A percentile compares a stretch with the other conserved stretches of the same genome.
These are phyloP conservation scores for Streblospio benedicti DNA, from an alignment of 1,140 invertebrate genomes.

Conservation along the genomic window DNA sequence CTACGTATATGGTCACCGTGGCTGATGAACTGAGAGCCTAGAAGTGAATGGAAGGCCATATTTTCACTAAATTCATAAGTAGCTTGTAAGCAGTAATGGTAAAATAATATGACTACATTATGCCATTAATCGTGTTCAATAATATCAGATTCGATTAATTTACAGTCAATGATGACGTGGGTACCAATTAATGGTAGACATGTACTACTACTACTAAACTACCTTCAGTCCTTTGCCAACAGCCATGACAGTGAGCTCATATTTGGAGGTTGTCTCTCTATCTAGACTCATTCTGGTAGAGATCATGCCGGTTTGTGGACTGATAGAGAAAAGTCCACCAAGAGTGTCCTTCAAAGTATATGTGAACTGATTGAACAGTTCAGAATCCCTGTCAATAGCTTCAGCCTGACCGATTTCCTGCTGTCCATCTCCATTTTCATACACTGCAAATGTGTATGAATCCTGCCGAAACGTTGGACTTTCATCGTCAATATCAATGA, in stretches of 20 bases:
- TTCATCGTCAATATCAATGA: conserved; percentile 10
- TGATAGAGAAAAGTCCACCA: conserved; percentile 8
- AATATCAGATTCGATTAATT: too few relatives aligned
- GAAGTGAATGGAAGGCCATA: too few relatives aligned
- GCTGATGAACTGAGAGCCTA: too few relatives aligned
- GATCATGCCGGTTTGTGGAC: conserved; percentile 12
- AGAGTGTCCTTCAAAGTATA: not conserved
- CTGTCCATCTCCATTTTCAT: conserved; percentile 18
- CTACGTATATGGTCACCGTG: conserved; percentile 16
- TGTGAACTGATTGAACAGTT: not conserved
- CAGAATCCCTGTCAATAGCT: conserved; percentile 3
- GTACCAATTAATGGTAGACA: too few relatives aligned
- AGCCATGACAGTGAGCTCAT: conserved; percentile 9
- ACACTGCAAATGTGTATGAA: conserved; percentile 24
- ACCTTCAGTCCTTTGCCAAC: not conserved
- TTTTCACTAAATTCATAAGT: too few relatives aligned
- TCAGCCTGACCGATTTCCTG: conserved; percentile 22
- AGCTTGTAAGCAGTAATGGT: too few relatives aligned
- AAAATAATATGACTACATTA: too few relatives aligned
- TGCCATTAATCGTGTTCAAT: too few relatives aligned
- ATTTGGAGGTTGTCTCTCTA: conserved; percentile 1
- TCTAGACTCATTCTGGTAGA: conserved; percentile 5
- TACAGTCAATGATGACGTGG: not conserved
- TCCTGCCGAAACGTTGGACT: too few relatives aligned
- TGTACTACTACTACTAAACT: too few relatives aligned